These are phyloP conservation scores for Epinephelus malabaricus DNA, from an alignment of 2,797 vertebrate genomes.

Conservation along the genomic window DNA sequence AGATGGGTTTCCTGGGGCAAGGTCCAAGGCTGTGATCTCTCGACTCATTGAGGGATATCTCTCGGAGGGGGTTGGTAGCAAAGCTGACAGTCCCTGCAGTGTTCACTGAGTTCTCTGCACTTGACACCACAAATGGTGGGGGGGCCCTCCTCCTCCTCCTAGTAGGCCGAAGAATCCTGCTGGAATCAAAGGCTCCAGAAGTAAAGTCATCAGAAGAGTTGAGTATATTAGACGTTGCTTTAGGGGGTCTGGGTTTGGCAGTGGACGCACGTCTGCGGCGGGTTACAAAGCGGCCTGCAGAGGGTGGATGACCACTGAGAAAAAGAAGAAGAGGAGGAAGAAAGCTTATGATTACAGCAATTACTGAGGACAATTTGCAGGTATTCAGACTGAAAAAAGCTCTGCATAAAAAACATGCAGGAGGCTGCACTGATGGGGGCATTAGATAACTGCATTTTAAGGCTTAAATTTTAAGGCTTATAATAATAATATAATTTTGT, in stretches of 20 bases:
- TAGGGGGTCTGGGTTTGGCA: constrained; percentile 27
- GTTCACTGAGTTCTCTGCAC: constrained; percentile 56
- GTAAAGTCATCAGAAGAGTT: constrained; percentile 80
- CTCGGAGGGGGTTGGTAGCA: constrained; percentile 27
- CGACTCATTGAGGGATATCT: constrained; percentile 66
- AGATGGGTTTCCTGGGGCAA: constrained; percentile 69
- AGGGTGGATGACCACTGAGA: constrained; percentile 48
- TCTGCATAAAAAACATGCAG: background rate
- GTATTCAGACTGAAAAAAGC: background rate
- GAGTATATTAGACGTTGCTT: constrained; percentile 25
- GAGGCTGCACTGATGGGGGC: background rate
- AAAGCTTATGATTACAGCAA: background rate
- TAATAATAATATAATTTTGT: background rate
- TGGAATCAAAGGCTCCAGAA: background rate
- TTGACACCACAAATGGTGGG: constrained; percentile 21
- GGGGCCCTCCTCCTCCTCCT: constrained; percentile 33
- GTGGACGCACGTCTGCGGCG: constrained; percentile 59
- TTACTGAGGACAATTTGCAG: background rate
- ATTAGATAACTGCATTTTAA: background rate
- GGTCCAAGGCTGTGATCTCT: constrained; percentile 46
- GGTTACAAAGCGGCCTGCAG: constrained; percentile 77
- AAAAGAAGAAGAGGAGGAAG: background rate
- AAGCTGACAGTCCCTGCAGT: constrained; percentile 20
- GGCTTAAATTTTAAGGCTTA: background rate
- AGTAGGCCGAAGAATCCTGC: background rate